Evolutionary conservation across 1,140 invertebrate species (phyloP).

Genomic region (Trichonephila clavipes): DNA sequence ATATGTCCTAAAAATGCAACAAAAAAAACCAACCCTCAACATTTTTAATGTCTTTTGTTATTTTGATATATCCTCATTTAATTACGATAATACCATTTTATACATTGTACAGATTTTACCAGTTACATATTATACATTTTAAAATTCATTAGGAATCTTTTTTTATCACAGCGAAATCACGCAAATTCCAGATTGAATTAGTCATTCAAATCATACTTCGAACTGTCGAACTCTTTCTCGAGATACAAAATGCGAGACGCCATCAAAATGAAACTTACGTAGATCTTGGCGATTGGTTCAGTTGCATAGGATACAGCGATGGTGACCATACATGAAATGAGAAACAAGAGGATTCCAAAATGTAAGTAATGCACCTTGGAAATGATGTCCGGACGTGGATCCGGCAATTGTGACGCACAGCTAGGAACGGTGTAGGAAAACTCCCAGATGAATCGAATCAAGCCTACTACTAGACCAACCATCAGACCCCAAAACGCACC

Average conservation of each 20-base stretch:
- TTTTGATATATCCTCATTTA: too few species aligned
- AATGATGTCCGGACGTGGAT: conserved; percentile 77
- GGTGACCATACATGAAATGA: conserved; percentile 80
- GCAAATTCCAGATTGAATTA: background rate
- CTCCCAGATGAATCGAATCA: conserved; percentile 79
- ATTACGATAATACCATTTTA: too few species aligned
- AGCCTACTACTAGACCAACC: conserved; percentile 79
- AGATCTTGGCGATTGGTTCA: conserved; percentile 80
- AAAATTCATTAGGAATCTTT: too few species aligned
- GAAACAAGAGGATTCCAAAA: conserved; percentile 80
- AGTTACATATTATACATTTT: too few species aligned
- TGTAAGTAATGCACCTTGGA: conserved; percentile 78
- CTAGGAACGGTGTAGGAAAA: conserved; percentile 76
- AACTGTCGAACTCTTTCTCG: too few species aligned
- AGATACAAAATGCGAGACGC: too few species aligned
- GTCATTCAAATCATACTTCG: background rate
- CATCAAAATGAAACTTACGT: conserved; percentile 78
- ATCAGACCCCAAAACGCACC: conserved; percentile 82
- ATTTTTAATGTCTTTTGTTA: too few species aligned
- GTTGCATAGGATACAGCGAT: conserved; percentile 81
- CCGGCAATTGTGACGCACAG: conserved; percentile 78
- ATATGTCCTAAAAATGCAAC: too few species aligned
- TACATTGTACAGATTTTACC: too few species aligned
- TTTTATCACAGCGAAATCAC: too few species aligned
- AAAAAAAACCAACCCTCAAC: too few species aligned